Conservation (phyloP, 2,113 vertebrate species). For the Bubo blakistoni region DNA sequence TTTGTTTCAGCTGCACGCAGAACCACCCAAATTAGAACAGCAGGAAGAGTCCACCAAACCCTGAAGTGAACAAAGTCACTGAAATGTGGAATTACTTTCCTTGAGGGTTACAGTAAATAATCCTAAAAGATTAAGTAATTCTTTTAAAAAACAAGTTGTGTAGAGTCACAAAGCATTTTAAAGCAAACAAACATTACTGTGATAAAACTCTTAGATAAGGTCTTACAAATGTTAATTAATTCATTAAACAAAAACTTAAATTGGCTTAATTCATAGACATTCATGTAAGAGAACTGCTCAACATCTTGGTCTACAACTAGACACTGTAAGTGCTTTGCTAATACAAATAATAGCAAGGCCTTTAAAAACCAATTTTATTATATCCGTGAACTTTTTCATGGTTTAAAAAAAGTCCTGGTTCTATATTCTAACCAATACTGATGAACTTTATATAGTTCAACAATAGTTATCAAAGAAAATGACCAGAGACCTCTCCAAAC, state of each 20-base stretch:
- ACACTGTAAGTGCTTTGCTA: not conserved
- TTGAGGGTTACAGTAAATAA: constrained; percentile 36
- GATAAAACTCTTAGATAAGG: not conserved
- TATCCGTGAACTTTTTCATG: not conserved
- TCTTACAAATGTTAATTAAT: not conserved
- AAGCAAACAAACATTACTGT: not conserved
- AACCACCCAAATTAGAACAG: constrained; percentile 22
- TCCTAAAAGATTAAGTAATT: not conserved
- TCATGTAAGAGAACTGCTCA: not conserved
- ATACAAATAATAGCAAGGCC: not conserved
- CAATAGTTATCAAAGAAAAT: not conserved
- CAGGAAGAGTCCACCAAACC: constrained; percentile 2
- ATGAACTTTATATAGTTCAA: not conserved
- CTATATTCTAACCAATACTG: not conserved
- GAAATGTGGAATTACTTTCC: constrained; percentile 43
- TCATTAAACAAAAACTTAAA: not conserved
- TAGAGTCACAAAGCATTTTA: not conserved
- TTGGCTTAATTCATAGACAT: not conserved
- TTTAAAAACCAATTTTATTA: not conserved
- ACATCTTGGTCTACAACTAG: not conserved
- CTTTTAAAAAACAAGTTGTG: not conserved
- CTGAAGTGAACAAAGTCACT: constrained; percentile 10
- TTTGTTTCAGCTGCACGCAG: constrained; percentile 33
- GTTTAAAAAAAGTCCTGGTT: not conserved
- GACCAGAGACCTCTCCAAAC: not conserved